A percentile compares a stretch with the other conserved stretches of the same genome.
These are phyloP conservation scores for Homalodisca vitripennis DNA, from an alignment of 1,140 invertebrate species.

Conservation along the genomic window DNA sequence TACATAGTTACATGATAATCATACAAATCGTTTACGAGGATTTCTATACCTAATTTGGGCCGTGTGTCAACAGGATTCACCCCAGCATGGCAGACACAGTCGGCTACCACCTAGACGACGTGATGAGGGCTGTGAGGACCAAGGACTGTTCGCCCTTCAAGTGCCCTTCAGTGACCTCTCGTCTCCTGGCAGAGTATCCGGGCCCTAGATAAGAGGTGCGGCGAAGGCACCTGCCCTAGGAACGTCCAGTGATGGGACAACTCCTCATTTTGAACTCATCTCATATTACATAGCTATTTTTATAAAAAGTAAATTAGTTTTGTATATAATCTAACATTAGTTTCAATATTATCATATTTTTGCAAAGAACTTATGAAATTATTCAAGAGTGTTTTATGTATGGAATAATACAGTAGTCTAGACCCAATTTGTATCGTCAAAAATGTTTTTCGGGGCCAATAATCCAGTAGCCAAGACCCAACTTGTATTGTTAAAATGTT, in stretches of 20 bases:
- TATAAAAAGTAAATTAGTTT: not conserved
- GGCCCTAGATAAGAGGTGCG: not conserved
- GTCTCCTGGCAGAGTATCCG: not conserved
- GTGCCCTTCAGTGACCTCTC: constrained; percentile 44
- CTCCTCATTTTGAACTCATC: too few species aligned
- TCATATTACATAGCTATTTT: not conserved
- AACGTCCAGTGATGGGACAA: too few species aligned
- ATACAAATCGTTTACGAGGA: too few species aligned
- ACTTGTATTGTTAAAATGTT: too few species aligned
- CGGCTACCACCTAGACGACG: constrained; percentile 57
- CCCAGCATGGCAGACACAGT: constrained; percentile 53
- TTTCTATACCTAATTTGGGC: too few species aligned
- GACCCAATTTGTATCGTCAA: too few species aligned
- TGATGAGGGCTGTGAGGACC: constrained; percentile 58
- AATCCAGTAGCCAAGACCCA: too few species aligned
- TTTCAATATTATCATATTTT: not conserved
- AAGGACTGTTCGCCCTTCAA: constrained; percentile 57
- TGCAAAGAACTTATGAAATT: not conserved
- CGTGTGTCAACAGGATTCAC: constrained; percentile 56
- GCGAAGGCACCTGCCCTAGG: too few species aligned
- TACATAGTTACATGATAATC: too few species aligned
- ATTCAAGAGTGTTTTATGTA: not conserved
- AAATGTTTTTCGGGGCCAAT: too few species aligned
- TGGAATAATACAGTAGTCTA: too few species aligned
- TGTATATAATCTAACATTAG: not conserved